A percentile compares a stretch with the other conserved stretches of the same genome.
These are phyloP conservation scores for Protosalanx chinensis DNA, from an alignment of 2,797 vertebrate species.

Conservation along the genomic window DNA sequence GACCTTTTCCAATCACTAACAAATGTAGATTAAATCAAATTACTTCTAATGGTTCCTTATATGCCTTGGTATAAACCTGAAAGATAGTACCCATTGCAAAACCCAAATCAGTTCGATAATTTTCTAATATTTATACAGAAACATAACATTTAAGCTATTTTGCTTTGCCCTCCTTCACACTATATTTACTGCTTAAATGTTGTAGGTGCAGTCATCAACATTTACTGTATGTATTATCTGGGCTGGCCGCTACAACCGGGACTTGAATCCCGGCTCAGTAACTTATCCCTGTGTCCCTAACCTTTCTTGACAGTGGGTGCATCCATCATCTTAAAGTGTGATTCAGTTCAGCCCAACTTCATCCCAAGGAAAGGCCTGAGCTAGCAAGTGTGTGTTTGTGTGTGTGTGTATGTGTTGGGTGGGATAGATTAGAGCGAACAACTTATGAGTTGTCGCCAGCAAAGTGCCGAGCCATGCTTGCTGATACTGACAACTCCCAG, in stretches of 20 bases:
- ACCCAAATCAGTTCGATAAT: slow-evolving; percentile 1
- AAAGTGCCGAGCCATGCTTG: slow-evolving; percentile 71
- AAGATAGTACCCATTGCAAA: too few species aligned
- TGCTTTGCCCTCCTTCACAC: slow-evolving; percentile 9
- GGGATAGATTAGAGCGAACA: slow-evolving; percentile 31
- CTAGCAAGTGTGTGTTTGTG: slow-evolving; percentile 35
- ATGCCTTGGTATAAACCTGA: too few species aligned
- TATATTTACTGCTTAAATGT: slow-evolving; percentile 36
- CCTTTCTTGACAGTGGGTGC: slow-evolving; percentile 64
- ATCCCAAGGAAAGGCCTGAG: slow-evolving; percentile 52
- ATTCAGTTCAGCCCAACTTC: slow-evolving; percentile 69
- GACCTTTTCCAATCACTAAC: too few species aligned
- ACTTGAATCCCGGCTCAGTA: slow-evolving; percentile 54
- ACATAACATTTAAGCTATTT: slow-evolving; percentile 7
- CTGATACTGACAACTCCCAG: slow-evolving; percentile 62
- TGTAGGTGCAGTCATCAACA: slow-evolving; percentile 58
- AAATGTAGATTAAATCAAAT: too few species aligned
- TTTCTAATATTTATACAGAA: neutral
- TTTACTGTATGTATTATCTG: slow-evolving; percentile 56
- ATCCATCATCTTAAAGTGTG: slow-evolving; percentile 74
- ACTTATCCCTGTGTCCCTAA: slow-evolving; percentile 70
- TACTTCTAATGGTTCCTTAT: too few species aligned
- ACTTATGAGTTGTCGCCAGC: slow-evolving; percentile 75
- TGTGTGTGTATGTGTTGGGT: slow-evolving; percentile 16
- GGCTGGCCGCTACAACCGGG: slow-evolving; percentile 43